phyloP scores from a whole-genome alignment of 2,888 invertebrate species.

The Caenorhabditis sulstoni region DNA sequence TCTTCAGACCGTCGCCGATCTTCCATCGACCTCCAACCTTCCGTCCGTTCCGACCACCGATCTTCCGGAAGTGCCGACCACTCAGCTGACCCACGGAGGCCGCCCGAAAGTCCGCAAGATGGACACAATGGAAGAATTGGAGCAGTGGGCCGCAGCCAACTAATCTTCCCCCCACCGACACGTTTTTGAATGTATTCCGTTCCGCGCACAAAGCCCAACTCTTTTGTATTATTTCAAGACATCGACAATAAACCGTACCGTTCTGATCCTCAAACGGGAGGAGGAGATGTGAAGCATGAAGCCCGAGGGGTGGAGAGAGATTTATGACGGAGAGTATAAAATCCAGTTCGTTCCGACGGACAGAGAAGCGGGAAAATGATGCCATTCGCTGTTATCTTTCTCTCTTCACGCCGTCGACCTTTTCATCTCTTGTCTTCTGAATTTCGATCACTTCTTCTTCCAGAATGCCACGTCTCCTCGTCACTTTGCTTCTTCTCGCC shows the following conservation, averaged over 20 bases:
- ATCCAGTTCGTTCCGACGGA: conserved; percentile 43
- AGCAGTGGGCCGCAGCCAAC: conserved; percentile 72
- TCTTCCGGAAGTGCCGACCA: conserved; percentile 57
- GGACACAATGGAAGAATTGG: conserved; percentile 69
- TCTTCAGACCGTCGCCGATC: conserved; percentile 47
- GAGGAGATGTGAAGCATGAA: background rate
- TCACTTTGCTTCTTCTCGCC: conserved; percentile 18
- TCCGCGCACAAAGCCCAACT: background rate
- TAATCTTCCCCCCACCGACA: conserved; percentile 25
- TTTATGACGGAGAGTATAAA: conserved; percentile 23
- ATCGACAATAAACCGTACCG: too few species aligned
- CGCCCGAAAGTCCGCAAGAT: conserved; percentile 59
- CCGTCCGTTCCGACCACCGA: conserved; percentile 32
- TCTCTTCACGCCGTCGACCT: conserved; percentile 25
- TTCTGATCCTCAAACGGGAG: conserved; percentile 3
- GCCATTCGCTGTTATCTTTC: conserved; percentile 42
- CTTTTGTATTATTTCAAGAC: conserved; percentile 6
- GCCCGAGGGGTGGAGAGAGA: conserved; percentile 12
- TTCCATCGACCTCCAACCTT: conserved; percentile 38
- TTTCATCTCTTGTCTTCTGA: conserved; percentile 16
- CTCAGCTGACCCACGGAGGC: conserved; percentile 44
- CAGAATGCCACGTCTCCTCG: conserved; percentile 23
- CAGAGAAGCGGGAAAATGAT: conserved; percentile 2
- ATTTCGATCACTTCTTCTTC: conserved; percentile 3
- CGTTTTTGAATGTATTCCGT: too few species aligned